Base-by-base conservation (phyloP, 2,797 vertebrate genomes). In the Manis javanica region DNA sequence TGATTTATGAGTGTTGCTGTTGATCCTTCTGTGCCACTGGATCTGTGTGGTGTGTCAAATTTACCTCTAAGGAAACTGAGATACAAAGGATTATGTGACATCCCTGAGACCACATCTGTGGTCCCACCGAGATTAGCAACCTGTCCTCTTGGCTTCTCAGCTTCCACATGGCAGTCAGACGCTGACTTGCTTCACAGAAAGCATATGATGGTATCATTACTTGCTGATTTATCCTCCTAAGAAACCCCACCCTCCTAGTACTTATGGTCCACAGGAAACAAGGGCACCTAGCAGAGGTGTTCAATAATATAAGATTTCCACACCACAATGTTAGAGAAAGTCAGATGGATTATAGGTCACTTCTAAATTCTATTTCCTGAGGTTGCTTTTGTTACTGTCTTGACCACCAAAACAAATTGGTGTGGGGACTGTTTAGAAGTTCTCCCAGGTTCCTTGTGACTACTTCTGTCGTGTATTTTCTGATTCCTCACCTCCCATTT, bases 241-340 rank as follows among this genome's bases (percentile, higher is more conserved):
- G 81, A 95, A 96, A 78, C 18, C 31, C 79, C 0, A 0, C 78
- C 75, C 75, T 91, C 71, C 55, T 68, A 29, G n/a, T 87, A 16
- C 78, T 85, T 83, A 24, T 77, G 79, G 31, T 84, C 66, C n/a
- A 0, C 92, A 90, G n/a, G 95, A 96, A 97, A 95, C 42, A 82
- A 90, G 59, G 64, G 83, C 72, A 61, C 89, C 61, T 74, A 86
- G 42, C 69, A 57, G 42, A 81, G 86, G 31, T 49, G 2, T 87
- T 77, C 18, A 3, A 21, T 77, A 66, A 10, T 31, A 10, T 21
- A 91, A 93, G 51, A 87, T 93, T 94, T 95, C 59, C n/a, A 86
- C 6, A 71, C 18, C 8, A 15, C 68, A 68, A 0, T 34, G 37
- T 84, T 83, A 91, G 49, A 37, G 68, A 83, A 94, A 94, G 85